A percentile compares a stretch with the other conserved stretches of the same genome.
Evolutionary conservation across 1,140 invertebrate genomes (phyloP).

Genomic region (Philopotamus ludificatus): DNA sequence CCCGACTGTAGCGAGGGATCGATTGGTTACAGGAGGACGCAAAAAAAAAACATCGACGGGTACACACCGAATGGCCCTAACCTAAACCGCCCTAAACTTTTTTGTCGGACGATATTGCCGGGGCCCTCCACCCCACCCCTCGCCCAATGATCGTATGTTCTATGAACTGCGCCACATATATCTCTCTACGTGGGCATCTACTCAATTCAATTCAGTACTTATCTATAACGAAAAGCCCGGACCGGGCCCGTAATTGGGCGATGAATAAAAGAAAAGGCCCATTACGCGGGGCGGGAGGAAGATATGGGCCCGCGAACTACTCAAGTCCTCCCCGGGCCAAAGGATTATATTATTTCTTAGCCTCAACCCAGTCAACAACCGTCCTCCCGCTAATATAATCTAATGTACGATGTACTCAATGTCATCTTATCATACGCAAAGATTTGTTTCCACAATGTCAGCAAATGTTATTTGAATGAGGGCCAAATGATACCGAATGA

Average conservation of each 20-base stretch:
- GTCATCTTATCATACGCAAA: neutral
- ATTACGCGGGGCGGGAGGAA: slow-evolving; percentile 33
- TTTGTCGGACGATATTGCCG: slow-evolving; percentile 38
- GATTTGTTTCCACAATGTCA: neutral
- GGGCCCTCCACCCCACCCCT: slow-evolving; percentile 21
- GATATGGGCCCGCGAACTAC: slow-evolving; percentile 29
- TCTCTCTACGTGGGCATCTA: slow-evolving; percentile 36
- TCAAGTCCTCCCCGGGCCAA: neutral
- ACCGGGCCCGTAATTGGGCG: slow-evolving; percentile 41
- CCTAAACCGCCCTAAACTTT: slow-evolving; percentile 32
- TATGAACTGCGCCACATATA: slow-evolving; percentile 26
- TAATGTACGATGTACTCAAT: too few relatives aligned
- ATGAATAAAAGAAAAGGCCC: slow-evolving; percentile 43
- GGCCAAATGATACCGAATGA: neutral
- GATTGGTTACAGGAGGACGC: slow-evolving; percentile 13
- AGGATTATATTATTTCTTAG: slow-evolving; percentile 13
- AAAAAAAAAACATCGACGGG: slow-evolving; percentile 23
- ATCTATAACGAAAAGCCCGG: slow-evolving; percentile 42
- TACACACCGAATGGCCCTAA: slow-evolving; percentile 41
- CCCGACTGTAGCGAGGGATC: slow-evolving; percentile 24
- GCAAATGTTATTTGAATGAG: neutral
- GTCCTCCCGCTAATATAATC: too few relatives aligned
- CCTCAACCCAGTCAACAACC: neutral
- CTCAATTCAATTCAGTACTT: slow-evolving; percentile 43
- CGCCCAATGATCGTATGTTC: slow-evolving; percentile 30